A percentile compares a stretch with the other conserved stretches of the same genome.
phyloP scores from a whole-genome alignment of 2,797 vertebrate genomes.

The Cheracebus regulus region DNA sequence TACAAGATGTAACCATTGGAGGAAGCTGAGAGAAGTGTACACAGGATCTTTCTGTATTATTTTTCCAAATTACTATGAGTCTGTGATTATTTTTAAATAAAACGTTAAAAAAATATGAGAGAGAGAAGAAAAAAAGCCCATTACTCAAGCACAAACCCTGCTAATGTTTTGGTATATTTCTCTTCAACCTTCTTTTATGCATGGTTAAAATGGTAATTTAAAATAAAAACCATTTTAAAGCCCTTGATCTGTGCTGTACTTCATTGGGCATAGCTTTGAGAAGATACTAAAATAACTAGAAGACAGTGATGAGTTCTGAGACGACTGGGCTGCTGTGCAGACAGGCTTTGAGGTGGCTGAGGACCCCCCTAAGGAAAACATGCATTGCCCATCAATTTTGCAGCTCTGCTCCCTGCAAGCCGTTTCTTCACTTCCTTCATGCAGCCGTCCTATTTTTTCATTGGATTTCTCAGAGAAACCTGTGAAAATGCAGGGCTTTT shows the following conservation, averaged over 20 bases:
- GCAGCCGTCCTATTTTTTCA: neutral
- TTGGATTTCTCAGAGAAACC: no score
- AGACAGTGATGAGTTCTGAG: neutral
- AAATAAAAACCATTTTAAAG: neutral
- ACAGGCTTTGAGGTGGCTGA: neutral
- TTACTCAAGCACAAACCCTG: neutral
- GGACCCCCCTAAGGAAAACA: neutral
- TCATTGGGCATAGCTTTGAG: neutral
- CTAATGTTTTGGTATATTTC: neutral
- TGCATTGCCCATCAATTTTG: neutral
- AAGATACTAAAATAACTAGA: neutral
- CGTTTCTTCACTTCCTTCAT: neutral
- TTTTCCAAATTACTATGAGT: neutral
- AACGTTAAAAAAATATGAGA: neutral
- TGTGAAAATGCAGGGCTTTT: neutral
- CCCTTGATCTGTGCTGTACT: neutral
- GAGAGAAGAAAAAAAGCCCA: neutral
- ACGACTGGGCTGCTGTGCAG: neutral
- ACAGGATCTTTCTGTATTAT: neutral
- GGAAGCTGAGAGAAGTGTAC: fast-evolving
- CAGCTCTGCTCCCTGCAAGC: neutral
- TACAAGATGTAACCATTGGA: neutral
- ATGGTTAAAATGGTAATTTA: neutral
- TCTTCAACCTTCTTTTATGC: neutral
- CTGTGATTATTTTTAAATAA: neutral